Evolutionary conservation across 2,797 vertebrate genomes (phyloP).

Genomic region (Pseudomugil gertrudae): DNA sequence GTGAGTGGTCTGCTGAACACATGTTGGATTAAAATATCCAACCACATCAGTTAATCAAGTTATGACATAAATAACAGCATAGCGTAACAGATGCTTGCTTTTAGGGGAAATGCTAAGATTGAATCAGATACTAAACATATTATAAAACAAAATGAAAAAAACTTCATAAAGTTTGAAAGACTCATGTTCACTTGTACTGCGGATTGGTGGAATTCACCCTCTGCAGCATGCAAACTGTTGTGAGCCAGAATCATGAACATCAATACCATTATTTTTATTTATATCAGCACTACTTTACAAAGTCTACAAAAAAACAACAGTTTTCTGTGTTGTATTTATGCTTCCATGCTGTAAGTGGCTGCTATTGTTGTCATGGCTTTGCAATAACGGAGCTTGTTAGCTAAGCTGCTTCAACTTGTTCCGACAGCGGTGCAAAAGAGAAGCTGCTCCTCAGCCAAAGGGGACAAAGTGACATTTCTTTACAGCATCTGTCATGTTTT

Average conservation of each 20-base stretch:
- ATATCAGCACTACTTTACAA: not conserved
- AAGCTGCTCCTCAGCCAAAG: constrained; percentile 58
- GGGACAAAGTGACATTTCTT: constrained; percentile 65
- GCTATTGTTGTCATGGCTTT: constrained; percentile 30
- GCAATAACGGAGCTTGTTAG: constrained; percentile 44
- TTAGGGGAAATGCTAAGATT: not conserved
- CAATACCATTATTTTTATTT: not conserved
- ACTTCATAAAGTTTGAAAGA: not conserved
- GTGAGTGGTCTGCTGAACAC: too few species aligned
- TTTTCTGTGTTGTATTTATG: constrained; percentile 22
- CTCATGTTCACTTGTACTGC: too few species aligned
- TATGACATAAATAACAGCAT: not conserved
- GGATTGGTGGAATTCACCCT: too few species aligned
- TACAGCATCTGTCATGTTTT: constrained; percentile 47
- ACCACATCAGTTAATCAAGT: not conserved
- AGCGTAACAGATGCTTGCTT: not conserved
- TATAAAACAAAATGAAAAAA: not conserved
- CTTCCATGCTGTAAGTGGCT: constrained; percentile 7
- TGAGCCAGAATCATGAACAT: not conserved
- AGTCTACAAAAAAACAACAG: not conserved
- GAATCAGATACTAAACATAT: not conserved
- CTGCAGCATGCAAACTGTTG: too few species aligned
- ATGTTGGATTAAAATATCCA: too few species aligned
- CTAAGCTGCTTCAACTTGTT: constrained; percentile 29
- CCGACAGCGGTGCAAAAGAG: constrained; percentile 35